Evolutionary conservation across 2,888 invertebrate species (phyloP).

Genomic region (Drosophila ustulata): DNA sequence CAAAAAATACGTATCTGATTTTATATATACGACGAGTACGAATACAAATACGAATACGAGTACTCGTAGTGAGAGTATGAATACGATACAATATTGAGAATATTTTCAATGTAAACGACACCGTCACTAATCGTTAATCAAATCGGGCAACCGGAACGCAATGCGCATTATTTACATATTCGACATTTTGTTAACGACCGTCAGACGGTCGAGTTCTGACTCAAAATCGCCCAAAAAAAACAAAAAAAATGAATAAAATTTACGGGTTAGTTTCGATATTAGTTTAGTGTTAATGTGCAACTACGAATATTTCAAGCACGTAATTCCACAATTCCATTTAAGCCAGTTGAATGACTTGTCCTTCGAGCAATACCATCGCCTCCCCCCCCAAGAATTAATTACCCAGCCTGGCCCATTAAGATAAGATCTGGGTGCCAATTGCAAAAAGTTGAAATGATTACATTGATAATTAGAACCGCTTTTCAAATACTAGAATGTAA

Average conservation of each 20-base stretch:
- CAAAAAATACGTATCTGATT: slow-evolving; percentile 29
- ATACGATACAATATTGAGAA: slow-evolving; percentile 32
- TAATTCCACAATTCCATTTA: slow-evolving; percentile 10
- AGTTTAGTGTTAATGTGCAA: slow-evolving; percentile 4
- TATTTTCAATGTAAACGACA: slow-evolving; percentile 48
- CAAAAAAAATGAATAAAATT: not conserved
- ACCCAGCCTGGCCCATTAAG: slow-evolving; percentile 17
- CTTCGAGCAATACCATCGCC: slow-evolving; percentile 3
- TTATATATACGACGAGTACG: slow-evolving; percentile 2
- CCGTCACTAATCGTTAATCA: slow-evolving; percentile 61
- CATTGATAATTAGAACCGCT: slow-evolving; percentile 28
- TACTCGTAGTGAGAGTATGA: slow-evolving; percentile 1
- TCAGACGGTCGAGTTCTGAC: slow-evolving; percentile 30
- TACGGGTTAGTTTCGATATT: not conserved
- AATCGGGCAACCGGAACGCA: slow-evolving; percentile 73
- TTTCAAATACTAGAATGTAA: slow-evolving; percentile 25
- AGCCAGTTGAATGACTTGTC: slow-evolving; percentile 55
- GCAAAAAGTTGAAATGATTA: slow-evolving; percentile 12
- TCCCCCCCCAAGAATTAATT: not conserved
- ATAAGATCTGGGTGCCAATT: slow-evolving; percentile 23
- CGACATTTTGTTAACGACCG: slow-evolving; percentile 36
- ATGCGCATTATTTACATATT: slow-evolving; percentile 70
- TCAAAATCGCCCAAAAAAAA: slow-evolving; percentile 41
- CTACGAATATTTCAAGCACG: slow-evolving; percentile 26
- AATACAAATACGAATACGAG: not conserved